Evolutionary conservation across 2,113 vertebrate genomes (phyloP).

Genomic region (Typhlomys cinereus): DNA sequence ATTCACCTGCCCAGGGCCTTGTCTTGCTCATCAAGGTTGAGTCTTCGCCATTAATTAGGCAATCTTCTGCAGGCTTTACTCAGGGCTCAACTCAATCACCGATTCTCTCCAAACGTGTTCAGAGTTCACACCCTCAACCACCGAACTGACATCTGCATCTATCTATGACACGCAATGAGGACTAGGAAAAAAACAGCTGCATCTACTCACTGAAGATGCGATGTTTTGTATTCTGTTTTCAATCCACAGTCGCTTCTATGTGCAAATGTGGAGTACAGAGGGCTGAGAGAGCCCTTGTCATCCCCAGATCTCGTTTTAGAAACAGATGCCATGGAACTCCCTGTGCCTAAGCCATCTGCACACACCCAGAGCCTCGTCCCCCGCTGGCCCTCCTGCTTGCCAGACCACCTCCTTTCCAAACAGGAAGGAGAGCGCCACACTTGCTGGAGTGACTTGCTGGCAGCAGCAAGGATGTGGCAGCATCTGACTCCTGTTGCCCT

Average conservation of each 20-base stretch:
- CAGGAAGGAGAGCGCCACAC: slow-evolving; percentile 9
- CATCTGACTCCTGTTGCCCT: background rate
- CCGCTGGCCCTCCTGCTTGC: background rate
- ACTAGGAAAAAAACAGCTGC: background rate
- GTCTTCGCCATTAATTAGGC: too few species aligned
- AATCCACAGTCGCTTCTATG: background rate
- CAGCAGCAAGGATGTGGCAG: background rate
- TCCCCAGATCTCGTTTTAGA: background rate
- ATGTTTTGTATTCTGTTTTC: background rate
- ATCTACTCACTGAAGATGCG: background rate
- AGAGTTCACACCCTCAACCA: too few species aligned
- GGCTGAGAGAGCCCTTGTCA: background rate
- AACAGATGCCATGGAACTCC: background rate
- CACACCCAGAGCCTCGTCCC: background rate
- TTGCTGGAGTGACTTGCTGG: background rate
- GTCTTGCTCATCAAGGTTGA: too few species aligned
- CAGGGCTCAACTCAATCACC: too few species aligned
- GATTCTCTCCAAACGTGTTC: too few species aligned
- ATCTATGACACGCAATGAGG: too few species aligned
- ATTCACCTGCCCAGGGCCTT: too few species aligned
- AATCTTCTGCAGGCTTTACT: too few species aligned
- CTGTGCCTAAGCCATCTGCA: background rate
- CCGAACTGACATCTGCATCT: too few species aligned
- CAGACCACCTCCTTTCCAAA: background rate
- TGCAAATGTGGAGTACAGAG: background rate